phyloP scores from a whole-genome alignment of 2,797 vertebrate genomes.

The Capromys pilorides region DNA sequence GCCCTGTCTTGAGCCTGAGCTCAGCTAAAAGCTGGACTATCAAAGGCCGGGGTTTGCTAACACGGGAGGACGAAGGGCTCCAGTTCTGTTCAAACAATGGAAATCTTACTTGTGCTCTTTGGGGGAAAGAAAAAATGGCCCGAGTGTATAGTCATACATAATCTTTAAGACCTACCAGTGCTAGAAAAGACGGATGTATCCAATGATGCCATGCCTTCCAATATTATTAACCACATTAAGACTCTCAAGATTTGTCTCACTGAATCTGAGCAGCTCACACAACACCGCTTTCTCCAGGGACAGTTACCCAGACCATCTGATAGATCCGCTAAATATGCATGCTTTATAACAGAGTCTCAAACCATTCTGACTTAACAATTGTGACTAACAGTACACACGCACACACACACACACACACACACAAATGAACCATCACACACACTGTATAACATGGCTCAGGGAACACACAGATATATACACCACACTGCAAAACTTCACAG shows the following conservation, averaged over 20 bases:
- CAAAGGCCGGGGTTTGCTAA: conserved; percentile 64
- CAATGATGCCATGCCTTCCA: background rate
- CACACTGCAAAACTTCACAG: background rate
- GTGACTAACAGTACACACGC: background rate
- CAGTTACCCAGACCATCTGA: background rate
- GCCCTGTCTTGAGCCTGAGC: conserved; percentile 76
- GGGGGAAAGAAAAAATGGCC: background rate
- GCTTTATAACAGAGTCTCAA: background rate
- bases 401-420: background rate
- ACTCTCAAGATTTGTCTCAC: background rate
- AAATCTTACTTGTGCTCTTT: conserved; percentile 31
- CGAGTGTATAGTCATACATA: background rate
- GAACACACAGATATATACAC: background rate
- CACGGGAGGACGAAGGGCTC: background rate
- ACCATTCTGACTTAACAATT: background rate
- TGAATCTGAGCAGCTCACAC: background rate
- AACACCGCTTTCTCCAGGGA: background rate
- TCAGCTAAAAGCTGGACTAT: conserved; percentile 68
- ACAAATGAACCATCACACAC: background rate
- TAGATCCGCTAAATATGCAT: background rate
- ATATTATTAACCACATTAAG: rapidly evolving
- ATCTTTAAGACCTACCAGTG: background rate
- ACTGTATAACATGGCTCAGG: background rate
- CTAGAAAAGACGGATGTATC: conserved; percentile 10
- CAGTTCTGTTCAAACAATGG: conserved; percentile 61